Conservation (phyloP, 2,888 invertebrate species). For the Agrotis puta region DNA sequence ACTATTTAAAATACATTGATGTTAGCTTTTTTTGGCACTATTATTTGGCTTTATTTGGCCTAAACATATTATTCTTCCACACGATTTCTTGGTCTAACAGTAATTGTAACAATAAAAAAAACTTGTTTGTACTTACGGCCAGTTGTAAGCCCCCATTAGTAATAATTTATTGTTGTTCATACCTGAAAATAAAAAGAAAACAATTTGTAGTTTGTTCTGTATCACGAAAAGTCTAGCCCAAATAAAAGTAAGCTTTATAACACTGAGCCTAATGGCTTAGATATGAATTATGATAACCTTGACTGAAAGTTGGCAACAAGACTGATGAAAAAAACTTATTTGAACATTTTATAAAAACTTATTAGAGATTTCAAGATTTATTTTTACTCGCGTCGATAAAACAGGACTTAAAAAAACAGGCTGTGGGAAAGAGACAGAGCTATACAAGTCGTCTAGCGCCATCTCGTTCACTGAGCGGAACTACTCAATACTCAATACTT, state of each 20-base stretch:
- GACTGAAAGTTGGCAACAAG: not conserved
- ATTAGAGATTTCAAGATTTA: slow-evolving; percentile 4
- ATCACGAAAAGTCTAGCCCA: slow-evolving; percentile 5
- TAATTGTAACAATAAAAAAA: not conserved
- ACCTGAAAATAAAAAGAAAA: slow-evolving; percentile 55
- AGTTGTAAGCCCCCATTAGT: not conserved
- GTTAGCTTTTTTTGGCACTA: too few species aligned
- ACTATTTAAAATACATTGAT: too few species aligned
- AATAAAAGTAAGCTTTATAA: slow-evolving; percentile 5
- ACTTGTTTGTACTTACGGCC: slow-evolving; percentile 29
- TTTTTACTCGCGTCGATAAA: too few species aligned
- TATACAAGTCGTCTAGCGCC: too few species aligned
- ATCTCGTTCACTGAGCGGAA: too few species aligned
- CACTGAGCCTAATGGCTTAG: slow-evolving; percentile 3
- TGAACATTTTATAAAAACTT: not conserved
- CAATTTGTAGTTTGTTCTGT: slow-evolving; percentile 16
- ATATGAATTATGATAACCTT: slow-evolving; percentile 6
- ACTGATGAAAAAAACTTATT: not conserved
- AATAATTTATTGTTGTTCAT: slow-evolving; percentile 31
- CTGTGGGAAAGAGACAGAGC: too few species aligned
- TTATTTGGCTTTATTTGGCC: too few species aligned
- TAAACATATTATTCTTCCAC: slow-evolving; percentile 24
- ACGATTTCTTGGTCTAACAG: slow-evolving; percentile 3
- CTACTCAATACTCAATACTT: too few species aligned
- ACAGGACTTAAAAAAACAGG: too few species aligned